Base-by-base conservation (phyloP, 2,113 vertebrate genomes). In the Mastomys natalensis region DNA sequence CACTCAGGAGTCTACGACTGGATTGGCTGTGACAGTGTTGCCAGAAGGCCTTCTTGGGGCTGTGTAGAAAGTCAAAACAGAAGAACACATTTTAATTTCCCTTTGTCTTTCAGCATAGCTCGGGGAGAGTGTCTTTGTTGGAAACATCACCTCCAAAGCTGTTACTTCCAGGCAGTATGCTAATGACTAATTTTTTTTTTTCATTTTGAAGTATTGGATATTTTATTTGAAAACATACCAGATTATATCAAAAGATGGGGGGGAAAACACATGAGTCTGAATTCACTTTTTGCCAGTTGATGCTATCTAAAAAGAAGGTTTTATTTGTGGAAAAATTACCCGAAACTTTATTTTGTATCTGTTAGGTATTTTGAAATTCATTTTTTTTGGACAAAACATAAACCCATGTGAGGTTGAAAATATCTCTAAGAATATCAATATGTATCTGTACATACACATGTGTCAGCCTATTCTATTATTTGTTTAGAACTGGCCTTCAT, bases 191-290 rank as follows among this genome's bases (percentile, higher is more conserved):
- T n/a, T 95, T 95, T 34, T 66, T 90, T 80, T 96, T 96, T 93
- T 72, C 31, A 90, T 91, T 93, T 98, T 95, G 90, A 94, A 97
- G 78, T 77, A 45, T 17, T 94, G 55, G 94, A 81, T 93, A 87
- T 87, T 95, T 93, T 86, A 86, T 87, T 93, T 95, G 37, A 95
- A 74, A 97, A 72, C 62, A 68, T 51, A 13, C 53, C 84, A 53
- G 74, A 51, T 87, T 93, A 16, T 68, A 72, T 88, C 15, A 76
- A 74, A 80, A 82, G 68, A 51, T 66, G 34, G 70, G 43, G 43
- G 3, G 53, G 26, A 93, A 90, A 58, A 24, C 26, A 51, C 12
- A 70, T 62, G 10, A 81, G 9, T 48, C 55, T 84, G 76, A 92
- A 58, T 89, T 53, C 6, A 37, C 80, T 66, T 66, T 93, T 88